Conservation (phyloP, 2,797 vertebrate genomes). For the Anas bernieri region DNA sequence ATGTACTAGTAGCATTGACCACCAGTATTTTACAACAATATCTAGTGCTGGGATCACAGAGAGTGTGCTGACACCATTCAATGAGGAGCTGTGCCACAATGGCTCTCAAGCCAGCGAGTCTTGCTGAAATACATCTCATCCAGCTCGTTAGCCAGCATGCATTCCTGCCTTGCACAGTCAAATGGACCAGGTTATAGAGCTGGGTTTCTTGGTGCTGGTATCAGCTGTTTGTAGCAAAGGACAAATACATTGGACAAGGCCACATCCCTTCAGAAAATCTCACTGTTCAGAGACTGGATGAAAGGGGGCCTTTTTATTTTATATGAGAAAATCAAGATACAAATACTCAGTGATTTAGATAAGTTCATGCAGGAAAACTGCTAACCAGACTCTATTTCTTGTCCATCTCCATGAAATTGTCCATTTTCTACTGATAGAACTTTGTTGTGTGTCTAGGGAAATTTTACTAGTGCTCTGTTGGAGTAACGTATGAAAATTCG, state of each 20-base stretch:
- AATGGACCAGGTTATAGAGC: accelerated
- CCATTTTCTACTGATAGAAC: neutral
- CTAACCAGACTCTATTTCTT: neutral
- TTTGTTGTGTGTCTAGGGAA: neutral
- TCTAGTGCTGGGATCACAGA: accelerated
- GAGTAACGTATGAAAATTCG: neutral
- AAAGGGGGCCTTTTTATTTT: neutral
- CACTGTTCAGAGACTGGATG: neutral
- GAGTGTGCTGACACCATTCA: accelerated
- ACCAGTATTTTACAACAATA: neutral
- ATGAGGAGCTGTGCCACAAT: accelerated
- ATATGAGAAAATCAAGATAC: neutral
- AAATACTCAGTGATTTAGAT: neutral
- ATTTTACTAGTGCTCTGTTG: neutral
- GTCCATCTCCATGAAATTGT: neutral
- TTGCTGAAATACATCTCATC: neutral
- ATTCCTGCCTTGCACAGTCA: neutral
- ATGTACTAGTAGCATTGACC: accelerated
- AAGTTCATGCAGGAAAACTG: neutral
- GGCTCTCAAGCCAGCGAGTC: neutral
- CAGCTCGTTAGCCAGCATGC: accelerated
- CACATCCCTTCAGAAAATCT: neutral
- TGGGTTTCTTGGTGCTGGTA: neutral
- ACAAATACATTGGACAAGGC: neutral
- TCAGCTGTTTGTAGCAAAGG: neutral